Base-by-base conservation (phyloP, 2,797 vertebrate species). In the Loriculus beryllinus region DNA sequence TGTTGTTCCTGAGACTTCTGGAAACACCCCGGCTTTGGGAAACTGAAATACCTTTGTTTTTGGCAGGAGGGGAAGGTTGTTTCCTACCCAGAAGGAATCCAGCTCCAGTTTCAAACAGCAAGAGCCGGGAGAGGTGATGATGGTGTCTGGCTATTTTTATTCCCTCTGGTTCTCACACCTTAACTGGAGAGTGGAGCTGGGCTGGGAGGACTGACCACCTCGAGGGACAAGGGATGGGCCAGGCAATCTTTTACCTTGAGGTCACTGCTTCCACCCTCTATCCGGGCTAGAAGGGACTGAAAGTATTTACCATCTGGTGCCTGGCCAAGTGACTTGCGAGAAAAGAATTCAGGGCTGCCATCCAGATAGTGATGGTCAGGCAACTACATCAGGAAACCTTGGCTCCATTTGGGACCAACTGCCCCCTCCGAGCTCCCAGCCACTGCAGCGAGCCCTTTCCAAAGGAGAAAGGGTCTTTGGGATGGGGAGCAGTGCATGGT, bases 291-390 rank as follows among this genome's bases (percentile, higher is more conserved):
- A 59, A 94, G 89, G 88, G 92, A 86, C 91, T 90, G 79, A 84
- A 97, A 96, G 95, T 60, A 97, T 96, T 96, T 94, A 96, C 86
- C 96, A 93, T 43, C 92, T 96, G 96, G 85, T 65, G 89, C 48
- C 82, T 69, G 67, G 90, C 95, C 95, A 96, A 94, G 85, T 96
- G 95, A 96, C 95, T 96, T 95, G 91, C 2, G 22, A 94, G 95
- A 96, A 94, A 97, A 95, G 95, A 97, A 97, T 97, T 96, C 87
- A 52, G 87, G 94, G 93, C 92, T 96, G 94, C 40, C 5, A 7
- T 95, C 95, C 96, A 97, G 89, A 40, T 93, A 87, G 80, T 82
- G 85, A 93, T 89, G 82, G 85, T 78, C 94, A 95, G 96, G 95
- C 85, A 91, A 82, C 87, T 51, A 35, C 82, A 90, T 29, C 85